Evolutionary conservation across 2,797 vertebrate species (phyloP).

Genomic region (Coranthus polyacanthus): DNA sequence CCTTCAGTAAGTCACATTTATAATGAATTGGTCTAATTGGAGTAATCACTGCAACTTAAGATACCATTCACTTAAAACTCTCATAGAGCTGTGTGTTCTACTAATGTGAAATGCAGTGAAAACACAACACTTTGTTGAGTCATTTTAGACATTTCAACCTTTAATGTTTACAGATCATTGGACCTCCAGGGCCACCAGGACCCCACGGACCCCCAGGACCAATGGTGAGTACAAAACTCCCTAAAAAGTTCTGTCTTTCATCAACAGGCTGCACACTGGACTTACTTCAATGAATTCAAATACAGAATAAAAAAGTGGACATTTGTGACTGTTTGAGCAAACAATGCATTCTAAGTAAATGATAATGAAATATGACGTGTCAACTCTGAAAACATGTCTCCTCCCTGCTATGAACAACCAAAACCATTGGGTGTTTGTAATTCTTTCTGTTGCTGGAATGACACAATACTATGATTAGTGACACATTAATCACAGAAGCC

Average conservation of each 20-base stretch:
- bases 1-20: conserved; percentile 90
- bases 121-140: too few species aligned
- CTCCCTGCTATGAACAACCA: not conserved
- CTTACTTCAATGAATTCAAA: not conserved
- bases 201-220: conserved; percentile 96
- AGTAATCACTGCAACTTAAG: too few species aligned
- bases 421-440: not conserved
- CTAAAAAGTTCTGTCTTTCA: conserved; percentile 29
- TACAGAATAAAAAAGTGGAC: not conserved
- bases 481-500: not conserved
- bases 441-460: not conserved
- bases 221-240: conserved; percentile 90
- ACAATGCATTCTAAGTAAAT: too few species aligned
- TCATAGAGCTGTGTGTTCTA: too few species aligned
- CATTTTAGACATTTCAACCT: conserved; percentile 34
- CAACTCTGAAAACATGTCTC: not conserved
- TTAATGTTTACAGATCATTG: conserved; percentile 88
- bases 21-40: not conserved
- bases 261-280: not conserved
- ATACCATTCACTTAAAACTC: too few species aligned
- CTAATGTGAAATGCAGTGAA: too few species aligned
- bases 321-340: too few species aligned
- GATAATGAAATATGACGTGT: not conserved
- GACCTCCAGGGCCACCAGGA: conserved; percentile 91
- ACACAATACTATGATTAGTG: not conserved